A percentile compares a stretch with the other conserved stretches of the same genome.
Conservation (phyloP, 1,140 invertebrate species). For the Calycopis cecrops region DNA sequence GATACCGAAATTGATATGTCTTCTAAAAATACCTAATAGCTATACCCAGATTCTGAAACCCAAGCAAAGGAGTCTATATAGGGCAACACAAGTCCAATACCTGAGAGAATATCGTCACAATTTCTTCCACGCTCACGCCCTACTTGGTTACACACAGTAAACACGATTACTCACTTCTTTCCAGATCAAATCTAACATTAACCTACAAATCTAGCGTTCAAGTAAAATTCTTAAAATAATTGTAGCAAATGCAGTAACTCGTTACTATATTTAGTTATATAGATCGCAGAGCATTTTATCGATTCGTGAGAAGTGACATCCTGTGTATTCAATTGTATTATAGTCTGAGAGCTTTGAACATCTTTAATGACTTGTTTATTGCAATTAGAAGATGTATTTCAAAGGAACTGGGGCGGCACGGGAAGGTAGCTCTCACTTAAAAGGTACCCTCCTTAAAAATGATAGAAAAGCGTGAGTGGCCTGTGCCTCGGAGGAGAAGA, state of each 20-base stretch:
- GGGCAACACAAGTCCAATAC: no score
- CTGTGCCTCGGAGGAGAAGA: no score
- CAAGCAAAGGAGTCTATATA: no score
- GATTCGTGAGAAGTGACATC: constrained; percentile 6
- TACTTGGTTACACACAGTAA: not conserved
- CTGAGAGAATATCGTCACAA: not conserved
- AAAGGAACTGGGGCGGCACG: no score
- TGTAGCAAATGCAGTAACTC: not conserved
- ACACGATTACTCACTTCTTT: not conserved
- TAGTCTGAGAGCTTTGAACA: not conserved
- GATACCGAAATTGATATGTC: no score
- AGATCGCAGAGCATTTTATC: not conserved
- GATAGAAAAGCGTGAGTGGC: no score
- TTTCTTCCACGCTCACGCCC: not conserved
- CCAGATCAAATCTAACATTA: constrained; percentile 7
- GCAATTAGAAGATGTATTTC: no score
- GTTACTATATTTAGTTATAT: constrained; percentile 3
- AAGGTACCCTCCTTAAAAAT: no score
- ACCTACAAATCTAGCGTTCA: not conserved
- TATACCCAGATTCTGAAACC: no score
- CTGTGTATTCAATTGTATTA: not conserved
- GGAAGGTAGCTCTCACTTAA: no score
- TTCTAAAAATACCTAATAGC: no score
- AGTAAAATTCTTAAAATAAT: constrained; percentile 1
- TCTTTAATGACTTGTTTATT: no score